Evolutionary conservation across 1,140 invertebrate genomes (phyloP), one percentile per base, ranked within the genome.

Genomic region (Adoxophyes honmai): DNA sequence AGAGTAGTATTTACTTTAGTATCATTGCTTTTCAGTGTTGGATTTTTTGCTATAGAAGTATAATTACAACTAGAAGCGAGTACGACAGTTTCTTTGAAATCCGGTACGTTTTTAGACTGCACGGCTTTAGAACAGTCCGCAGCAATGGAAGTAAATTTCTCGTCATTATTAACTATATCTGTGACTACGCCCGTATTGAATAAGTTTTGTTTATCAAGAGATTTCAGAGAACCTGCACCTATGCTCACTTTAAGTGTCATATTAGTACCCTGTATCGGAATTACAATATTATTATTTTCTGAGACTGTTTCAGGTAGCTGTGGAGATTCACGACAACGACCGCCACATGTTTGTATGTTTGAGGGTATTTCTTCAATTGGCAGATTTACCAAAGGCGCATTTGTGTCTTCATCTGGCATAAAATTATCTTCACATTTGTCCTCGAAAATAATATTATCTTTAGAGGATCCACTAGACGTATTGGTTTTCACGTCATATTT

Each of bases 181-280:
- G 68, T 81, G 10, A 28, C 55, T 16, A 68, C 61, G 28, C 59
- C 62, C 48, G 65, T 62, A 38, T 33, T 18, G 21, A 48, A 18
- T 5, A 18, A 21, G 10, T 33, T 7, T 48, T 48, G 3, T 48
- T 48, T 18, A 1, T 44, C 21, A 11, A 10, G 42, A 38, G 6
- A 1, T 34, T 52, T 39, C 18, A 16, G 15, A 28, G 51, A 39
- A 8, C 57, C 59, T 8, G 67, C 55, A n/a, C 71, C 79, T 44
- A 86, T 68, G 56, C 70, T 80, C 0, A 84, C 75, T 60, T 75
- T 78, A 34, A 87, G 63, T n/a, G 68, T 84, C 81, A 87, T 87
- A 57, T 84, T 86, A 28, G 82, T 86, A 9, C 81, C 82, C 51
- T 78, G 66, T 60, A 86, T 84, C 14, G 82, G 84, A 54, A 84